These are phyloP conservation scores for Psammodynastes pulverulentus DNA, from an alignment of 2,113 vertebrate species.

Conservation along the genomic window DNA sequence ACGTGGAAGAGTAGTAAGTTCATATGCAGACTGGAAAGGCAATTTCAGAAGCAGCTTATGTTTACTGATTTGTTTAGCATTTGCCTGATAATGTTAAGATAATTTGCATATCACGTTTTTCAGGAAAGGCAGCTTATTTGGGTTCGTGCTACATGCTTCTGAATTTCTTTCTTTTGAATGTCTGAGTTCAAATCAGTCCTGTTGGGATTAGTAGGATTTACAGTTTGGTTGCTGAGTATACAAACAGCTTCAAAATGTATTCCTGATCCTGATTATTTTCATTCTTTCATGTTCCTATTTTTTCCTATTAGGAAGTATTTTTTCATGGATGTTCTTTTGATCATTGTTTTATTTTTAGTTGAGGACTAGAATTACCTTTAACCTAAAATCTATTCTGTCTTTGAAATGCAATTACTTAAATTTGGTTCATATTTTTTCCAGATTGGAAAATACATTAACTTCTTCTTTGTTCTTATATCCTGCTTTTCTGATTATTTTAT, in stretches of 20 bases:
- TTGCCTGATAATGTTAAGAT: neutral
- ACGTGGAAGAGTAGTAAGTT: neutral
- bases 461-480: neutral
- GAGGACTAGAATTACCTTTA: neutral
- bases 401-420: neutral
- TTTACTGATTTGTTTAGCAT: neutral
- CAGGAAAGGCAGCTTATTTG: neutral
- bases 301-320: neutral
- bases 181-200: neutral
- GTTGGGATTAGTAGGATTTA: neutral
- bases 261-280: neutral
- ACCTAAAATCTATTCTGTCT: neutral
- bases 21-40: neutral
- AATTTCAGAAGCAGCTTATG: neutral
- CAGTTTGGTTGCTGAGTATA: neutral
- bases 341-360: neutral
- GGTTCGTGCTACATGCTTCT: neutral
- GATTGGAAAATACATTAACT: neutral
- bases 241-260: neutral
- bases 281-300: neutral
- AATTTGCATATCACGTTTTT: neutral
- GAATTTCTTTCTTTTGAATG: neutral
- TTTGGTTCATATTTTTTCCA: neutral
- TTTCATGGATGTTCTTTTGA: neutral
- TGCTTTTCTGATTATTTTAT: neutral